These are phyloP conservation scores for Odontocolon sp. DNA, from an alignment of 2,888 invertebrate genomes.

Conservation along the genomic window DNA sequence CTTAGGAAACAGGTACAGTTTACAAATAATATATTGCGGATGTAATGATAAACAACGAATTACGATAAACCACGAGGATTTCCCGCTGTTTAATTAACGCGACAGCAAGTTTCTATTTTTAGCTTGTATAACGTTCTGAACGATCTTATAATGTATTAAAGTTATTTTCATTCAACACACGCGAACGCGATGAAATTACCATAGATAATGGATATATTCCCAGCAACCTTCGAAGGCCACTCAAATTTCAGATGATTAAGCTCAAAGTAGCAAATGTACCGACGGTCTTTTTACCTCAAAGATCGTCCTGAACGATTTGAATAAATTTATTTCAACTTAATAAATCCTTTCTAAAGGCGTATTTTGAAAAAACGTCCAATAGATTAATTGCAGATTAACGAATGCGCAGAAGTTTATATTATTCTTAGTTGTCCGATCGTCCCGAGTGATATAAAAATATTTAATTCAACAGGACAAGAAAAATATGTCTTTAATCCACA, in stretches of 20 bases:
- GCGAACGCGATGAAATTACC: neutral
- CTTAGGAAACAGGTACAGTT: neutral
- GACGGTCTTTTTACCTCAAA: neutral
- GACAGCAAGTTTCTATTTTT: neutral
- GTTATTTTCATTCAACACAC: neutral
- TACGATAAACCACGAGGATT: neutral
- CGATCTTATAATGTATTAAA: neutral
- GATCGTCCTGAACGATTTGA: no score
- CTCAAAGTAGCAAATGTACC: neutral
- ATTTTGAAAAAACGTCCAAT: no score
- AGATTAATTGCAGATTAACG: neutral
- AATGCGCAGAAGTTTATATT: neutral
- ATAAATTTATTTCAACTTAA: no score
- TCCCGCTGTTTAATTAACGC: neutral
- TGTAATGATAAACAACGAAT: slow-evolving; percentile 12
- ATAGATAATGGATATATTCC: neutral
- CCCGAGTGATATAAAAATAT: neutral
- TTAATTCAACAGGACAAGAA: neutral
- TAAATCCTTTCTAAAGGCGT: no score
- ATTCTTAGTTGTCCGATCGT: slow-evolving; percentile 9
- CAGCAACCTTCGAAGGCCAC: neutral
- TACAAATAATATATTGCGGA: neutral
- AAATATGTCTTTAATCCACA: neutral
- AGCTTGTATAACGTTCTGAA: neutral
- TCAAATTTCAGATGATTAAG: neutral